phyloP scores from a whole-genome alignment of 2,113 vertebrate species.

The Ia io region DNA sequence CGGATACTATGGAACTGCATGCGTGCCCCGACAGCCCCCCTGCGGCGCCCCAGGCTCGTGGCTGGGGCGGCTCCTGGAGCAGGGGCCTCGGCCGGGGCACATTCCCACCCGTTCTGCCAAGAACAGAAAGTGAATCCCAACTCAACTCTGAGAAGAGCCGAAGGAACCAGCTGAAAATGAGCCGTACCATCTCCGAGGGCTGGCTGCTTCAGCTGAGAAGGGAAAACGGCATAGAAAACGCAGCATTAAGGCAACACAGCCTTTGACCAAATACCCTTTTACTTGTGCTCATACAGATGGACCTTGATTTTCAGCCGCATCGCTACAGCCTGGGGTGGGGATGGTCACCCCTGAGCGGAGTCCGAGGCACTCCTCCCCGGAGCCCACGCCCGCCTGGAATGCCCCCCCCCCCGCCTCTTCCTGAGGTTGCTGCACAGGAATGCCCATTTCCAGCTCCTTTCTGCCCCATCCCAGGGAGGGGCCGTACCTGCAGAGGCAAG shows the following conservation, averaged over 20 bases:
- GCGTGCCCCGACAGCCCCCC: conserved; percentile 51
- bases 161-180: conserved; percentile 29
- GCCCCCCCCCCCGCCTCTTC: neutral
- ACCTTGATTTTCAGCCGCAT: neutral
- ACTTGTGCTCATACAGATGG: neutral
- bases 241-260: conserved; percentile 82
- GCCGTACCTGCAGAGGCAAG: neutral
- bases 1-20: conserved; percentile 57
- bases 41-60: neutral
- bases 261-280: neutral
- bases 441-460: neutral
- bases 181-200: conserved; percentile 80
- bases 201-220: conserved; percentile 82
- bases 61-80: neutral
- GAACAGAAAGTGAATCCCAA: conserved; percentile 50
- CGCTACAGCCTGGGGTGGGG: neutral
- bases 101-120: conserved; percentile 81
- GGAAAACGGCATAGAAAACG: conserved; percentile 75
- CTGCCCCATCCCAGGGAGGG: neutral
- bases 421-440: neutral
- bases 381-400: neutral
- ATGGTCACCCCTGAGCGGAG: neutral
- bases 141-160: conserved; percentile 18
- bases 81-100: conserved; percentile 31
- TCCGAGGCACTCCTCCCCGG: neutral